Evolutionary conservation across 1,140 invertebrate species (phyloP).

Genomic region (Habropoda laboriosa): DNA sequence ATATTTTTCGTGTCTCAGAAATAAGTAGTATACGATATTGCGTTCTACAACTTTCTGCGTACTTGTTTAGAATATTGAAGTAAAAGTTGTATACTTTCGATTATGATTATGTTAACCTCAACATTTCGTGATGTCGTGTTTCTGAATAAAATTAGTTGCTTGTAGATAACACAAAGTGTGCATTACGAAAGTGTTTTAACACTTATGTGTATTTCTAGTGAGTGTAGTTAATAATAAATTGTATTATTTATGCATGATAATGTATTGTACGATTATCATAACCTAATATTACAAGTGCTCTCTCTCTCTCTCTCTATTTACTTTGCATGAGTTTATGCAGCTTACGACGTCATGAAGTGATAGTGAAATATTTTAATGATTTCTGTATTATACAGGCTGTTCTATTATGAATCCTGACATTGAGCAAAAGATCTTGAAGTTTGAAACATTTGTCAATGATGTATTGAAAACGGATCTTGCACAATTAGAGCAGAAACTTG

Average conservation of each 20-base stretch:
- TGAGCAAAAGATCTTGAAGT: constrained; percentile 77
- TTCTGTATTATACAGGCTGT: constrained; percentile 11
- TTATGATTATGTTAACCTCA: constrained; percentile 19
- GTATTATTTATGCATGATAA: not conserved
- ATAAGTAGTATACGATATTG: not conserved
- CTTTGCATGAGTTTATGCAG: not conserved
- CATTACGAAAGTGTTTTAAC: not conserved
- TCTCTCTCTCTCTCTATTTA: not conserved
- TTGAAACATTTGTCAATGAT: constrained; percentile 86
- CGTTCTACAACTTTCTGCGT: not conserved
- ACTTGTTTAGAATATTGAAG: not conserved
- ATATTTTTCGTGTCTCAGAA: not conserved
- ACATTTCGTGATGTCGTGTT: not conserved
- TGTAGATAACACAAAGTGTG: not conserved
- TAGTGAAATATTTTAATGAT: not conserved
- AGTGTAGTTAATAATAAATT: not conserved
- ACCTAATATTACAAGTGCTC: constrained; percentile 18
- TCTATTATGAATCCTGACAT: constrained; percentile 70
- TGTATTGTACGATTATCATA: not conserved
- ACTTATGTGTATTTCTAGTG: not conserved
- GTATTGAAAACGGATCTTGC: constrained; percentile 86
- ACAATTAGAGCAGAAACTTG: constrained; percentile 83
- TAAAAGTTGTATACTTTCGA: not conserved
- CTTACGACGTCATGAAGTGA: no score
- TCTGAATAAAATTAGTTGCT: not conserved